A percentile compares a stretch with the other conserved stretches of the same genome.
Evolutionary conservation across 2,113 vertebrate genomes (phyloP).

Genomic region (Dunckerocampus dactyliophorus): DNA sequence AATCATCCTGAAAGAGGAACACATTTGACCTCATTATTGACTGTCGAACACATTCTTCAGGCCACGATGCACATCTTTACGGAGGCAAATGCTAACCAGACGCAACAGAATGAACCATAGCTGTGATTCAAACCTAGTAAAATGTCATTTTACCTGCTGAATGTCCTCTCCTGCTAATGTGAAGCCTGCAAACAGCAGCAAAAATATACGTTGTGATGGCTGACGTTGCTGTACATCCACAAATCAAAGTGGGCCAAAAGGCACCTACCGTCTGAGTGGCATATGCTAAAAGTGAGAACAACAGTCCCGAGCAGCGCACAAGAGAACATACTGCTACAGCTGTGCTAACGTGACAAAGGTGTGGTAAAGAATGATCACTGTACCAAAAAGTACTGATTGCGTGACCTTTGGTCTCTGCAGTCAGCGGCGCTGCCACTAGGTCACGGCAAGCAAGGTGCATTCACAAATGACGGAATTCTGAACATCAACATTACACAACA

Average conservation of each 20-base stretch:
- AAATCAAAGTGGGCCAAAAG: neutral
- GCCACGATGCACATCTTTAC: too few species aligned
- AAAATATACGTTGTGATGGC: neutral
- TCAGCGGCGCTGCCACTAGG: neutral
- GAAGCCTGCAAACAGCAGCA: neutral
- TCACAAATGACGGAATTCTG: too few species aligned
- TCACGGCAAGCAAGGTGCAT: too few species aligned
- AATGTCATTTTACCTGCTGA: too few species aligned
- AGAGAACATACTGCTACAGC: neutral
- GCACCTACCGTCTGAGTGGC: neutral
- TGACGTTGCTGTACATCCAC: too few species aligned
- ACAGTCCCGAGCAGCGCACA: neutral
- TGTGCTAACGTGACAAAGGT: neutral
- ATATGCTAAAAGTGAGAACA: neutral
- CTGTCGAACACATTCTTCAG: too few species aligned
- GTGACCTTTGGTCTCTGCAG: conserved; percentile 40
- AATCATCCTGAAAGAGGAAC: conserved; percentile 15
- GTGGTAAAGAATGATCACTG: neutral
- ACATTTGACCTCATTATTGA: neutral
- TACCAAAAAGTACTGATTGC: neutral
- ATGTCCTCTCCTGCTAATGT: neutral
- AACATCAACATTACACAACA: too few species aligned
- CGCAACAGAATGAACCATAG: too few species aligned
- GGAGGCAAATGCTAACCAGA: too few species aligned
- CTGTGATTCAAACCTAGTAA: too few species aligned